Evolutionary conservation across 2,888 invertebrate species (phyloP).

Genomic region (Plebejus argus): DNA sequence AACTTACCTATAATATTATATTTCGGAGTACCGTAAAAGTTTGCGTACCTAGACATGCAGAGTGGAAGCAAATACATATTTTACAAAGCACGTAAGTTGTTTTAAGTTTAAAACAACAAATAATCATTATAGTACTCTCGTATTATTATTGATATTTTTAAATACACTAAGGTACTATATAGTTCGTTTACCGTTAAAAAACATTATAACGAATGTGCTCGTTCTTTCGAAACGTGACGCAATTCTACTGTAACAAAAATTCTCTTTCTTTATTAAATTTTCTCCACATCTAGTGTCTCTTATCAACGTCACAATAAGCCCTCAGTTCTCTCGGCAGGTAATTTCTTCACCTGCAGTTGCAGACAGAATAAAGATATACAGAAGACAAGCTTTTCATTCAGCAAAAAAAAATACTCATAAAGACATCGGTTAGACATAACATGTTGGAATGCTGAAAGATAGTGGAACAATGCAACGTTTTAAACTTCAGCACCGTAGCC

Average conservation of each 20-base stretch:
- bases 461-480: not conserved
- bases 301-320: constrained; percentile 6
- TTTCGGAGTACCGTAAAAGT: too few species aligned
- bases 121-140: too few species aligned
- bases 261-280: not conserved
- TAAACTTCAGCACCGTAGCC: not conserved
- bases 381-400: not conserved
- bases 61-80: too few species aligned
- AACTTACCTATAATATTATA: not conserved
- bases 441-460: not conserved
- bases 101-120: too few species aligned
- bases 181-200: not conserved
- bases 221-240: not conserved
- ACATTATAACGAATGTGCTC: not conserved
- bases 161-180: too few species aligned
- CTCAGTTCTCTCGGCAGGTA: constrained; percentile 4
- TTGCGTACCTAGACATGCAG: too few species aligned
- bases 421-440: not conserved
- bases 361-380: not conserved
- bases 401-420: not conserved
- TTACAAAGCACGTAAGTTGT: too few species aligned
- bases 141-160: too few species aligned
- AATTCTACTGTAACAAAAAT: not conserved
- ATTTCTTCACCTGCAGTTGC: constrained; percentile 8
- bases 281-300: not conserved